phyloP scores from a whole-genome alignment of 2,797 vertebrate species.

The Protonibea diacanthus region DNA sequence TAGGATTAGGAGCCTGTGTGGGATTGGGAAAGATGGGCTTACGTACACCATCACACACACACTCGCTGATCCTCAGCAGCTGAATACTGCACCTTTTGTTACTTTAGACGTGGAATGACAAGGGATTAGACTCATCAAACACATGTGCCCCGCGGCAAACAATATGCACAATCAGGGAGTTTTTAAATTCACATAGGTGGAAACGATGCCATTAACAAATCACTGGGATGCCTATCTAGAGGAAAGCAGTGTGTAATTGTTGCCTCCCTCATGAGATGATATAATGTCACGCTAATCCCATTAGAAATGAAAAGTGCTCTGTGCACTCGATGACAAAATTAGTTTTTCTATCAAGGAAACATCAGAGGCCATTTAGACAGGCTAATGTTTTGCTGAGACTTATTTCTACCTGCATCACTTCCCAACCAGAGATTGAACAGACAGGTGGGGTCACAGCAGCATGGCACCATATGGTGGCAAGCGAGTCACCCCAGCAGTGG shows the following conservation, averaged over 20 bases:
- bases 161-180: slow-evolving; percentile 56
- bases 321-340: slow-evolving; percentile 17
- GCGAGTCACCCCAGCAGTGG: slow-evolving; percentile 43
- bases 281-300: slow-evolving; percentile 69
- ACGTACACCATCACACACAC: slow-evolving; percentile 55
- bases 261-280: slow-evolving; percentile 43
- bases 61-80: slow-evolving; percentile 58
- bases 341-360: slow-evolving; percentile 13
- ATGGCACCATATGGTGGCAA: slow-evolving; percentile 50
- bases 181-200: slow-evolving; percentile 53
- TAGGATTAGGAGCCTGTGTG: slow-evolving; percentile 71
- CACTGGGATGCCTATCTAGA: slow-evolving; percentile 44
- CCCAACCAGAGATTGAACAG: slow-evolving; percentile 28
- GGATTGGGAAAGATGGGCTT: slow-evolving; percentile 61
- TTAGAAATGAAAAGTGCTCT: slow-evolving; percentile 59
- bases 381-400: not conserved
- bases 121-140: slow-evolving; percentile 71
- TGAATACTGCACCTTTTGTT: slow-evolving; percentile 69
- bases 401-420: slow-evolving; percentile 17
- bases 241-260: slow-evolving; percentile 40
- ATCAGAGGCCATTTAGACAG: not conserved
- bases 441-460: slow-evolving; percentile 58
- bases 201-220: slow-evolving; percentile 56
- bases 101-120: slow-evolving; percentile 72
- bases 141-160: slow-evolving; percentile 51